Conservation (phyloP, 2,888 invertebrate genomes). For the Zele albiditarsus region DNA sequence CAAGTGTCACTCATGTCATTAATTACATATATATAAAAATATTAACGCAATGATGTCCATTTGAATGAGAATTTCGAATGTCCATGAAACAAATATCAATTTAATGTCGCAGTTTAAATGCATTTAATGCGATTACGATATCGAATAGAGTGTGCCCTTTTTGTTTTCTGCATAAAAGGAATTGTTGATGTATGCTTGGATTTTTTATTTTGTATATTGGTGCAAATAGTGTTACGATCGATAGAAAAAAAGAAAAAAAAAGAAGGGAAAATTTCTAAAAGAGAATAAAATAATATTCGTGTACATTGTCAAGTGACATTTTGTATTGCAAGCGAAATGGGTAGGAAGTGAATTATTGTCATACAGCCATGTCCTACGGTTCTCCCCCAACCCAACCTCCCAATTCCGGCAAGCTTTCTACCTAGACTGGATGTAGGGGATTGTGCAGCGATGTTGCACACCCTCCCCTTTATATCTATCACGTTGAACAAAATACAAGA, state of each 20-base stretch:
- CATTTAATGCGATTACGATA: not conserved
- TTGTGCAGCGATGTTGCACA: slow-evolving; percentile 14
- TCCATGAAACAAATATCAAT: not conserved
- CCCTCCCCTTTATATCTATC: slow-evolving; percentile 40
- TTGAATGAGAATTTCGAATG: not conserved
- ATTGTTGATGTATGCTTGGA: not conserved
- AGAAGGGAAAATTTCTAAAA: slow-evolving; percentile 20
- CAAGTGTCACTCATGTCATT: not conserved
- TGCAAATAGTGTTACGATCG: slow-evolving; percentile 44
- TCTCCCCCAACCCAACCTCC: slow-evolving; percentile 14
- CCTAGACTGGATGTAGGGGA: slow-evolving; percentile 22
- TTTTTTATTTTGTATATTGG: slow-evolving; percentile 4
- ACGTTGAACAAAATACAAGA: slow-evolving; percentile 4
- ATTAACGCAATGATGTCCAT: not conserved
- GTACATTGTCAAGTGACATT: slow-evolving; percentile 63
- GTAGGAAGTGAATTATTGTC: slow-evolving; percentile 68
- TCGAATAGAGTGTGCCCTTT: not conserved
- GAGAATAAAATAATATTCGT: slow-evolving; percentile 51
- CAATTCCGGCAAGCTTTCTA: slow-evolving; percentile 26
- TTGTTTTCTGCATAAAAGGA: too few species aligned
- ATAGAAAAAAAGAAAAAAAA: slow-evolving; percentile 46
- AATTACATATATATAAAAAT: not conserved
- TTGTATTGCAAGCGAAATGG: slow-evolving; percentile 65
- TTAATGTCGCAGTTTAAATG: not conserved
- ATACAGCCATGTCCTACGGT: slow-evolving; percentile 44